Conservation (phyloP, 2,797 vertebrate species). For the Pseudopleuronectes americanus region DNA sequence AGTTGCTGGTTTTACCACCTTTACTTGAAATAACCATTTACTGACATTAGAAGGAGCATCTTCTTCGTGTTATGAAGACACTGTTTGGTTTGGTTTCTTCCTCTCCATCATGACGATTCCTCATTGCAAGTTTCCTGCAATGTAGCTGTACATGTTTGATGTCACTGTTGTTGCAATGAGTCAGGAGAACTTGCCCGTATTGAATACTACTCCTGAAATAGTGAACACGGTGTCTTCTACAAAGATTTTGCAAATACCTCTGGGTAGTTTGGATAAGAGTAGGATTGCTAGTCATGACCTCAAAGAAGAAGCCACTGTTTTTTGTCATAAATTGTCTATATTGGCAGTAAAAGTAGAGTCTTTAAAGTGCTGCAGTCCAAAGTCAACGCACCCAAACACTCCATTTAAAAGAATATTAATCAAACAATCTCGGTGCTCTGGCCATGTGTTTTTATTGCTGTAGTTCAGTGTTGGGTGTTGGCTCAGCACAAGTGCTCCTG, state of each 20-base stretch:
- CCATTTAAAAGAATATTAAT: slow-evolving; percentile 16
- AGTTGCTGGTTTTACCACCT: not conserved
- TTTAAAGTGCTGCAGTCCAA: slow-evolving; percentile 1
- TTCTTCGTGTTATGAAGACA: not conserved
- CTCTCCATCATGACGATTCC: not conserved
- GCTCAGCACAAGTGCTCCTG: slow-evolving; percentile 23
- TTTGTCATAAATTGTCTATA: too few relatives aligned
- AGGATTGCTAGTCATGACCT: not conserved
- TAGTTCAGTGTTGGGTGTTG: slow-evolving; percentile 20
- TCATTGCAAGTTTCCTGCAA: not conserved
- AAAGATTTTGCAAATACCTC: not conserved
- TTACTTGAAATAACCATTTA: not conserved
- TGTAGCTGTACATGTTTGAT: not conserved
- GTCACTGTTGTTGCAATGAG: too few relatives aligned
- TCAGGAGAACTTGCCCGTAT: too few relatives aligned
- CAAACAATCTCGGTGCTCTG: slow-evolving; percentile 15
- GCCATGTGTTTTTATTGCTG: slow-evolving; percentile 45
- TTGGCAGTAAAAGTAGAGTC: not conserved
- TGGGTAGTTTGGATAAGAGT: not conserved
- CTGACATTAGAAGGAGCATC: not conserved
- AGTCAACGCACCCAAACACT: slow-evolving; percentile 20
- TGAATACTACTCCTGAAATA: not conserved
- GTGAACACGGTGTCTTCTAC: too few relatives aligned
- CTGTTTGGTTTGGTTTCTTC: not conserved
- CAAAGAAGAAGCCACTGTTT: too few relatives aligned